Base-by-base conservation (phyloP, 1,140 invertebrate genomes). In the Cydia pomonella region DNA sequence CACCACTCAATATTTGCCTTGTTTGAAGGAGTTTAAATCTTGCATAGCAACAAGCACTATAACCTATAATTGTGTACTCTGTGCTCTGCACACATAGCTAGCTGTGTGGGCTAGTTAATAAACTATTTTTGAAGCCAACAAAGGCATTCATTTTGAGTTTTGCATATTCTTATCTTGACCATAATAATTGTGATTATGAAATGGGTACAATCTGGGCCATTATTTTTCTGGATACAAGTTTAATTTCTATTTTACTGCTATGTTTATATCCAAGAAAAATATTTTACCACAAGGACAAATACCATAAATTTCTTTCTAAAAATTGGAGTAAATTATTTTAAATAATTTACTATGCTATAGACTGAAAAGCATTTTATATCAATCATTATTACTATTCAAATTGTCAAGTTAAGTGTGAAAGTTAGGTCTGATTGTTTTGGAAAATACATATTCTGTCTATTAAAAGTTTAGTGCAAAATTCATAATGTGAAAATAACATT, bases 31-130 rank as follows among this genome's bases (percentile, higher is more conserved):
- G 74, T 78, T 84, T 80, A 82, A 90, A 87, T 88, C 85, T 89
- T 79, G 87, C 89, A 88, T 91, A 90, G 89, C 88, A 91, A 91
- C 89, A 91, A 86, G 84, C 80, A 75, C 77, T 84, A 79, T 85
- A 87, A 87, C 87, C 86, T 87, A 91, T 87, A 90, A 87, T 75
- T 79, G 79, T 85, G 83, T 88, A 79, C 80, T 81, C 80, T 73
- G 41, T 44, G 74, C 73, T 41, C 73, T 79, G 64, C 78, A 76
- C 76, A 84, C 81, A 85, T 83, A 85, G 79, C 27, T 69, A 85
- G 79, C 27, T 41, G 18, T 29, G 64, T 69, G 9, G 18, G 18
- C 64, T 69, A 33, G 64, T 69, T 69, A 33, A 69, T 69, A 41
- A 66, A 38, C 33, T 69, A 69, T 69, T 69, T 41, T 33, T 33